Conservation (phyloP, 53 echinoderm and acorn worm species). For the Echinometra lucunter region DNA sequence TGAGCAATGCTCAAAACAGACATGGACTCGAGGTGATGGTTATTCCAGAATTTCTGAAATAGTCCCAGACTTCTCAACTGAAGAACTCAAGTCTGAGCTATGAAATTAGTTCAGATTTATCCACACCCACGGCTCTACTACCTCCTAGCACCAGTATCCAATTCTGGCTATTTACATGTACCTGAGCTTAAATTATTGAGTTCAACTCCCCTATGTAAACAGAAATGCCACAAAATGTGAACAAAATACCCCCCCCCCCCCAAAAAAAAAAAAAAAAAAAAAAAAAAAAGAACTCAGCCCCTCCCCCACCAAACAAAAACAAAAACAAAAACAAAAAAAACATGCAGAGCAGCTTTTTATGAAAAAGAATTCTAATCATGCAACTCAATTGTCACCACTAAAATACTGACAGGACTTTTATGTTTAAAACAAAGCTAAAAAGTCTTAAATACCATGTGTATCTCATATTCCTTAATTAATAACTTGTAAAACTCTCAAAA, state of each 20-base stretch:
- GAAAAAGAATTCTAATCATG: too few species aligned
- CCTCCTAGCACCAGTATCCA: conserved; percentile 1
- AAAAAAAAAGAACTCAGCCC: too few species aligned
- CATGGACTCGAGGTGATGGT: neutral
- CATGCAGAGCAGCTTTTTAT: too few species aligned
- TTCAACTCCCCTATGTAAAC: neutral
- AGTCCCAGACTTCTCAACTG: neutral
- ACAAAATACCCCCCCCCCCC: too few species aligned
- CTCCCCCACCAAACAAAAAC: too few species aligned
- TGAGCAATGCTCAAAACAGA: neutral
- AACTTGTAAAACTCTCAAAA: neutral
- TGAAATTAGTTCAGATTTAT: neutral
- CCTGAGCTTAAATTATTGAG: neutral
- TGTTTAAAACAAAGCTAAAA: neutral
- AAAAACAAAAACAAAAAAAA: too few species aligned
- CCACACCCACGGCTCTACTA: neutral
- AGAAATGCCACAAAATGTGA: neutral
- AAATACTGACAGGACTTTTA: neutral
- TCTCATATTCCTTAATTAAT: neutral
- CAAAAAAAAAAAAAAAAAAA: too few species aligned
- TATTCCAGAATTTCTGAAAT: neutral
- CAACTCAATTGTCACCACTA: neutral
- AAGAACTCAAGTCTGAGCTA: neutral
- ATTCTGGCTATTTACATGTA: neutral
- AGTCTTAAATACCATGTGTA: neutral